These are phyloP conservation scores for Dicranocentrus wangi DNA, from an alignment of 2,888 invertebrate species.

Conservation along the genomic window DNA sequence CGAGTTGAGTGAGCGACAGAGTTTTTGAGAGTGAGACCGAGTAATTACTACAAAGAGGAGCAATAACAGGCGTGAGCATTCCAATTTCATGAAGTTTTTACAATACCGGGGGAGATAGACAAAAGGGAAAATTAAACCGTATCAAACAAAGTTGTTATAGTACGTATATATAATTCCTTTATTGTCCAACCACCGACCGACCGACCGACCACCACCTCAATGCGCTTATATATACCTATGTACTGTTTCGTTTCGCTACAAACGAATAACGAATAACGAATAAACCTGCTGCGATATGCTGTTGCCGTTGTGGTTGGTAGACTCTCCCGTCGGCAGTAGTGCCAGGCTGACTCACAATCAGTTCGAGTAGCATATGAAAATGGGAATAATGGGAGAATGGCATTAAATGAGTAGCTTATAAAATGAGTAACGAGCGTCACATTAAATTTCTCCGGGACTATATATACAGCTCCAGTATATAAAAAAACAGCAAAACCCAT, in stretches of 20 bases:
- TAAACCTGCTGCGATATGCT: background rate
- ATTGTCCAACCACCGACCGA: too few relatives aligned
- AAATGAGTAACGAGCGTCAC: conserved; percentile 25
- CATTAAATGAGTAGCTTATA: background rate
- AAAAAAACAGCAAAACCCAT: background rate
- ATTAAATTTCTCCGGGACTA: conserved; percentile 9
- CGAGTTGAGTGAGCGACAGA: too few relatives aligned
- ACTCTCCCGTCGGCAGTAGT: background rate
- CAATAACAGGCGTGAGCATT: too few relatives aligned
- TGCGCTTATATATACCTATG: too few relatives aligned
- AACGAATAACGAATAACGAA: background rate
- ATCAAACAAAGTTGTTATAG: too few relatives aligned
- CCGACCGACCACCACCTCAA: too few relatives aligned
- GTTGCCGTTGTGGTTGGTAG: background rate
- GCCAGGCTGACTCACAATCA: background rate
- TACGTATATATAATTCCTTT: too few relatives aligned
- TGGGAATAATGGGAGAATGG: background rate
- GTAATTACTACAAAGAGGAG: too few relatives aligned
- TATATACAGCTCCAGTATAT: background rate
- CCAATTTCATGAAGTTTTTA: too few relatives aligned
- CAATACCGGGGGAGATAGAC: too few relatives aligned
- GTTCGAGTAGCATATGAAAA: background rate
- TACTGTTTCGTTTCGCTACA: background rate
- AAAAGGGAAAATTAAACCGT: too few relatives aligned
- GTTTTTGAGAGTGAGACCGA: too few relatives aligned